A percentile compares a stretch with the other conserved stretches of the same genome.
phyloP scores from a whole-genome alignment of 2,797 vertebrate genomes.

The Microcaecilia unicolor region DNA sequence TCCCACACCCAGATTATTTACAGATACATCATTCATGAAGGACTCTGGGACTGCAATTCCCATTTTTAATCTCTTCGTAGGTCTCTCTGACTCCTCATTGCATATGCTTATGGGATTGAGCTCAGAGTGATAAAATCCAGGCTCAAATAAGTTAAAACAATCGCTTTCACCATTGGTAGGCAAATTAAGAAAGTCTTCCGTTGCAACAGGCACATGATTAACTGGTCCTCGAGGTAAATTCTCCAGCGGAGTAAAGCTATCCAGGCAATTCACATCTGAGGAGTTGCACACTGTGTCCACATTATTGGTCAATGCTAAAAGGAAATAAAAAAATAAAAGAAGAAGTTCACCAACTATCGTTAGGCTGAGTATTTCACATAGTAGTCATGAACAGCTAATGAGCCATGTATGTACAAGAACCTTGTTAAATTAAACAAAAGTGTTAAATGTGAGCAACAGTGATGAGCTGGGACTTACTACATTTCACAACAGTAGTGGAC shows the following conservation, averaged over 20 bases:
- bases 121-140: constrained; percentile 90
- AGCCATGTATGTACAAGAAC: no score
- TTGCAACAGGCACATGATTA: constrained; percentile 70
- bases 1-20: constrained; percentile 85
- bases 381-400: no score
- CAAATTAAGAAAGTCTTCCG: constrained; percentile 77
- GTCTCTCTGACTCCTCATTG: constrained; percentile 83
- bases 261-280: constrained; percentile 76
- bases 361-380: no score
- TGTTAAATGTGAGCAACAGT: no score
- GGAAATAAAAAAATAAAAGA: not conserved
- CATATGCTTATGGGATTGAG: constrained; percentile 74
- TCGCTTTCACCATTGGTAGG: constrained; percentile 76
- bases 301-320: constrained; percentile 80
- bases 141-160: constrained; percentile 92
- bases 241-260: constrained; percentile 77
- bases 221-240: constrained; percentile 74
- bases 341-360: no score
- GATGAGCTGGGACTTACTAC: no score
- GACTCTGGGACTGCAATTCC: constrained; percentile 77
- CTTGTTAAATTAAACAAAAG: no score
- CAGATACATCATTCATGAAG: constrained; percentile 86
- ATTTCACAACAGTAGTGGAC: no score
- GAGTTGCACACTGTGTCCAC: constrained; percentile 84
- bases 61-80: constrained; percentile 90